phyloP scores from a whole-genome alignment of 1,140 invertebrate genomes.

The Eciton burchellii region DNA sequence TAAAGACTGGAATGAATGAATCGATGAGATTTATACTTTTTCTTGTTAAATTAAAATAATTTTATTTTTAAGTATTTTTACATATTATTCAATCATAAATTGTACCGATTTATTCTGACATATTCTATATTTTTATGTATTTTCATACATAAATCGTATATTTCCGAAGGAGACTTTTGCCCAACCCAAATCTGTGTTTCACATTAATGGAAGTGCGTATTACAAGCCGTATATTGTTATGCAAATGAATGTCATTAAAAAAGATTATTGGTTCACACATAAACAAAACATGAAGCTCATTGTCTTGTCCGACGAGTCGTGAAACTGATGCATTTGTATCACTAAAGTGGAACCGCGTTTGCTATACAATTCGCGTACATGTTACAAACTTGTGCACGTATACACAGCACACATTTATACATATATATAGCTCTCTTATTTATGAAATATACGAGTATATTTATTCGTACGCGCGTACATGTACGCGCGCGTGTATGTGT shows the following conservation, averaged over 20 bases:
- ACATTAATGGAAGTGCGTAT: slow-evolving; percentile 68
- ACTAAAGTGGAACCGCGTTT: slow-evolving; percentile 69
- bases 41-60: too few relatives aligned
- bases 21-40: too few relatives aligned
- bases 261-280: slow-evolving; percentile 83
- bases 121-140: slow-evolving; percentile 8
- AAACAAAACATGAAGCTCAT: slow-evolving; percentile 80
- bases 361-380: slow-evolving; percentile 50
- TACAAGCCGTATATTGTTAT: slow-evolving; percentile 80
- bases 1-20: too few relatives aligned
- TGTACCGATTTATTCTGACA: too few relatives aligned
- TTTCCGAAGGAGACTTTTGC: slow-evolving; percentile 71
- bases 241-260: slow-evolving; percentile 85
- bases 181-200: slow-evolving; percentile 82
- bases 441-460: neutral
- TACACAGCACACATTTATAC: too few relatives aligned
- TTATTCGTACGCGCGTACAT: neutral
- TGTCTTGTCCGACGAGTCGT: slow-evolving; percentile 83
- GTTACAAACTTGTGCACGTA: neutral
- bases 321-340: slow-evolving; percentile 85
- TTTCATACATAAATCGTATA: slow-evolving; percentile 43
- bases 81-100: too few relatives aligned
- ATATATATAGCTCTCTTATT: neutral
- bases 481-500: too few relatives aligned
- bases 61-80: too few relatives aligned